Evolutionary conservation across 2,113 vertebrate genomes (phyloP), one percentile per base, ranked within the genome.

Genomic region (Aleadryas rufinucha): DNA sequence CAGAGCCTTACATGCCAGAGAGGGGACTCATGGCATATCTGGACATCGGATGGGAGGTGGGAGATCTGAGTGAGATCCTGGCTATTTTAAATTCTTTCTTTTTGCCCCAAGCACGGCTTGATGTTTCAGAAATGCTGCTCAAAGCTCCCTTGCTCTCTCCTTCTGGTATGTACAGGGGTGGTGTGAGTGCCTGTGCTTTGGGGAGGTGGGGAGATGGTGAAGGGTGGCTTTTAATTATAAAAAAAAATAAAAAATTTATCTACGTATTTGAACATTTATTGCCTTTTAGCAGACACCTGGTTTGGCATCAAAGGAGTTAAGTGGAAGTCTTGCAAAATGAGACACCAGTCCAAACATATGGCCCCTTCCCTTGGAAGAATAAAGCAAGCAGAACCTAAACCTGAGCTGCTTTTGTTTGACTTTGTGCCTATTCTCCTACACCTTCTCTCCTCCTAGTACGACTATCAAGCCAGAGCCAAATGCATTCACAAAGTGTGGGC

Each of bases 381-480:
- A 89, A 71, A 80, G 44, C 50, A 84, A 95, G 63, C 39, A 72
- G 80, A 95, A 87, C 57, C 85, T 92, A 84, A 39, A 77, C 17
- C 82, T 95, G 72, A 87, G 15, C 60, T 74, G 84, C 41, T 71
- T 90, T 84, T 14, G 10, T 77, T 41, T 66, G 88, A 93, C 59
- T 65, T 63, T 59, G 21, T n/a, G 44, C 91, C 95, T 94, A 56
- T 59, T n/a, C 45, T 90, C 89, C 72, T 54, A 50, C 31, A 69
- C 77, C 81, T 94, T 78, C 44, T 94, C 41, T 96, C 64, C 72
- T 96, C 84, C 89, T 90, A 82, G 28, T 21, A 59, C 0, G 53
- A 95, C 92, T 96, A 92, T 96, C 93, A 97, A 97, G 97, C 97
- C 97, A 98, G 97, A 98, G 98, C 97, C 97, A 97, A 97, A 98